A percentile compares a stretch with the other conserved stretches of the same genome.
These are phyloP conservation scores for Neelides sp. DNA, from an alignment of 1,140 invertebrate species.

Conservation along the genomic window DNA sequence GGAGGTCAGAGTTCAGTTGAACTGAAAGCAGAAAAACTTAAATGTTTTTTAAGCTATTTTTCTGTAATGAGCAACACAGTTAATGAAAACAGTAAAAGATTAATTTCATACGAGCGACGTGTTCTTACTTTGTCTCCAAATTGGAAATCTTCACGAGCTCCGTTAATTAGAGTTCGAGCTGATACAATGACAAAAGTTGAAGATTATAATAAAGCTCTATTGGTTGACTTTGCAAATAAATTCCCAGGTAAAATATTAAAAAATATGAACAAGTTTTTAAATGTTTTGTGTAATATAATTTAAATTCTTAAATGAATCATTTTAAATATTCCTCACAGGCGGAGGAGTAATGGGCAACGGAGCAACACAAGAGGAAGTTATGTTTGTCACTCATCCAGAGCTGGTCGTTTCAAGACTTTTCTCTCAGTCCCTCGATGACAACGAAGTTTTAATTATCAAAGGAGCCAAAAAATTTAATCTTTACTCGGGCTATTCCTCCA, in stretches of 20 bases:
- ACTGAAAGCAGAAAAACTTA: conserved; percentile 58
- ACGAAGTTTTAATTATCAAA: conserved; percentile 70
- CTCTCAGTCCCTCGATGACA: conserved; percentile 62
- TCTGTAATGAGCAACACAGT: conserved; percentile 43
- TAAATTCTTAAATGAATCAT: neutral
- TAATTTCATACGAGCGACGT: neutral
- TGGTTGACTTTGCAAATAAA: conserved; percentile 27
- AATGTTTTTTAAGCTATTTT: conserved; percentile 81
- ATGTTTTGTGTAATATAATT: neutral
- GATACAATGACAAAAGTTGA: conserved; percentile 67
- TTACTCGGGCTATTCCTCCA: too few relatives aligned
- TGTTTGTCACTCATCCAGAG: conserved; percentile 90
- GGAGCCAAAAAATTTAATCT: conserved; percentile 69
- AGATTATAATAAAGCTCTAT: conserved; percentile 68
- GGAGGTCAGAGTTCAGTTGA: neutral
- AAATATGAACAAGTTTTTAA: too few relatives aligned
- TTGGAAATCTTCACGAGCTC: conserved; percentile 48
- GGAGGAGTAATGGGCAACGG: conserved; percentile 80
- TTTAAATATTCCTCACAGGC: conserved; percentile 39
- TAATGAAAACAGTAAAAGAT: neutral
- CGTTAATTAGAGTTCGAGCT: conserved; percentile 56
- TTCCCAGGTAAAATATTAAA: too few relatives aligned
- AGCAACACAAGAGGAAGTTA: conserved; percentile 92
- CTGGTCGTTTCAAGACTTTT: conserved; percentile 74
- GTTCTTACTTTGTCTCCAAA: conserved; percentile 44